Evolutionary conservation across 2,888 invertebrate genomes (phyloP).

Genomic region (Epinotia bilunana): DNA sequence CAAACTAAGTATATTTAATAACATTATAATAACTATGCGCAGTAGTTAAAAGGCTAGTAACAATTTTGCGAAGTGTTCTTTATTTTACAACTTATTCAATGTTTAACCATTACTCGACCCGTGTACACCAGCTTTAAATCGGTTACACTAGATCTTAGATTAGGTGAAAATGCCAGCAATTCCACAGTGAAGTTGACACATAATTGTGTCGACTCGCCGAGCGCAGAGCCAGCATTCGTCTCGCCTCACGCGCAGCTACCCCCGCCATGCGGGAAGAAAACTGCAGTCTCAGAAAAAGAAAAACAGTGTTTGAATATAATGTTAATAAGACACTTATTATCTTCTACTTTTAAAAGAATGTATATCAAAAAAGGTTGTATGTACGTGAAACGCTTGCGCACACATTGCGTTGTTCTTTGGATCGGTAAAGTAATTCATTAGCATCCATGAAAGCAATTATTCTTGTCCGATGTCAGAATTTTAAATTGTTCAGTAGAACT

Average conservation of each 20-base stretch:
- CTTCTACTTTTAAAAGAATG: neutral
- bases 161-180: slow-evolving; percentile 54
- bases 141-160: slow-evolving; percentile 47
- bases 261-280: neutral
- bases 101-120: too few species aligned
- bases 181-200: slow-evolving; percentile 48
- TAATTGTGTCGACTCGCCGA: slow-evolving; percentile 41
- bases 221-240: slow-evolving; percentile 31
- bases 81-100: too few species aligned
- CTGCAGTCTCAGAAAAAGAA: neutral
- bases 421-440: slow-evolving; percentile 14
- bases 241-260: slow-evolving; percentile 8
- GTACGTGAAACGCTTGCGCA: neutral
- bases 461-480: slow-evolving; percentile 24
- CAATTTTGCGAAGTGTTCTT: too few species aligned
- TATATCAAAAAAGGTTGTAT: neutral
- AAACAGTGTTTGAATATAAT: neutral
- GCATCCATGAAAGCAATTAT: slow-evolving; percentile 35
- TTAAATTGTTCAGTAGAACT: slow-evolving; percentile 14
- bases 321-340: neutral
- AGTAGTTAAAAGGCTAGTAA: too few species aligned
- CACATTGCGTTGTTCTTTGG: neutral
- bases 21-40: too few species aligned
- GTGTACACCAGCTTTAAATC: slow-evolving; percentile 6
- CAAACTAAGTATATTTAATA: too few species aligned